Evolutionary conservation across 92 coral and sea anemone genomes (phyloP).

Genomic region (Ricordea florida): DNA sequence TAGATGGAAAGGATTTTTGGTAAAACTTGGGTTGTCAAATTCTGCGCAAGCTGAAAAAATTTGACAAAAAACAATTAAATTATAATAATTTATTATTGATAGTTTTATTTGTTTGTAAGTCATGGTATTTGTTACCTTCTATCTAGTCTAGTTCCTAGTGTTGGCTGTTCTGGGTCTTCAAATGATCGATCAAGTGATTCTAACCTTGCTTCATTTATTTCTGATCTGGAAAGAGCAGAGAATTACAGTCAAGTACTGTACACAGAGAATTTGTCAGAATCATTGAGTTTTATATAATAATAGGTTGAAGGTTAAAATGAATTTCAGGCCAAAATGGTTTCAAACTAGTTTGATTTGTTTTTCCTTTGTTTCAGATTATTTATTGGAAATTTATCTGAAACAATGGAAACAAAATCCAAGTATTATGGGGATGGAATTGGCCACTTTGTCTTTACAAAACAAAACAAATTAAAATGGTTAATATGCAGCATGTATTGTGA

Average conservation of each 20-base stretch:
- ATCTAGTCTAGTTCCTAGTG: constrained; percentile 92
- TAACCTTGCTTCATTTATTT: constrained; percentile 89
- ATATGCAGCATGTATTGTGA: too few species aligned
- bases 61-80: not conserved
- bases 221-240: constrained; percentile 64
- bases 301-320: too few species aligned
- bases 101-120: not conserved
- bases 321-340: too few species aligned
- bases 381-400: too few species aligned
- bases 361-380: too few species aligned
- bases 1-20: not conserved
- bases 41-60: constrained; percentile 76
- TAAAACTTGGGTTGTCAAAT: constrained; percentile 48
- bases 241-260: not conserved
- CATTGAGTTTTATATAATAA: too few species aligned
- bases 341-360: too few species aligned
- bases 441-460: too few species aligned
- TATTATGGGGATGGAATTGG: too few species aligned
- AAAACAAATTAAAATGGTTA: too few species aligned
- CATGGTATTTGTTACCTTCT: constrained; percentile 70
- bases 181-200: constrained; percentile 95
- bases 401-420: too few species aligned
- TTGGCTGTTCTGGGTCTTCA: constrained; percentile 90
- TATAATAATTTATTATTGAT: not conserved
- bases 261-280: too few species aligned